phyloP scores from a whole-genome alignment of 2,888 invertebrate genomes.

The Noctuana brunneofusca region DNA sequence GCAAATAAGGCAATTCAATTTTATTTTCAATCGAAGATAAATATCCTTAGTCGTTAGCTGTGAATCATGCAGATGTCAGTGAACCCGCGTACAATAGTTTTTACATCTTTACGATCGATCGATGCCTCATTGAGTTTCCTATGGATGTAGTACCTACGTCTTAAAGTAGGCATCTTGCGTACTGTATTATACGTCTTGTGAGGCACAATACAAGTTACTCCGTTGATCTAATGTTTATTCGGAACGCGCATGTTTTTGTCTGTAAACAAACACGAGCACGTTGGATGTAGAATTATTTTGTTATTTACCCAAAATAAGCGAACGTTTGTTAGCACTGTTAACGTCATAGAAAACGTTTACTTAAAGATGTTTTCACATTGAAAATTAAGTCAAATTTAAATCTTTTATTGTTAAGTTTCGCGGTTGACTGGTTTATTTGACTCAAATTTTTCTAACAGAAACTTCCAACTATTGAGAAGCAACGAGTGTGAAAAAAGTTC shows the following conservation, averaged over 20 bases:
- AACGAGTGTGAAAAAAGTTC: no score
- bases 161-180: not conserved
- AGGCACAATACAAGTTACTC: not conserved
- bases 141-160: slow-evolving; percentile 36
- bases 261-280: not conserved
- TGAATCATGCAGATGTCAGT: slow-evolving; percentile 59
- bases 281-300: not conserved
- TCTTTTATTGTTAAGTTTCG: not conserved
- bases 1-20: slow-evolving; percentile 23
- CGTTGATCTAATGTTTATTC: not conserved
- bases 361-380: not conserved
- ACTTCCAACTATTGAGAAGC: no score
- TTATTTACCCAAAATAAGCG: not conserved
- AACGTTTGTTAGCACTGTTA: not conserved
- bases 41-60: slow-evolving; percentile 42
- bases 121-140: slow-evolving; percentile 42
- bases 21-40: slow-evolving; percentile 26
- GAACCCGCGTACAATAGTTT: slow-evolving; percentile 54
- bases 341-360: not conserved
- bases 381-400: not conserved
- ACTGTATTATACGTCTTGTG: not conserved
- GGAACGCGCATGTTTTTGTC: not conserved
- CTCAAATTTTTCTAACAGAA: no score
- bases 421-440: not conserved
- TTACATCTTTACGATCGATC: slow-evolving; percentile 39